These are phyloP conservation scores for Hormaphis cornu DNA, from an alignment of 1,140 invertebrate genomes.

Conservation along the genomic window DNA sequence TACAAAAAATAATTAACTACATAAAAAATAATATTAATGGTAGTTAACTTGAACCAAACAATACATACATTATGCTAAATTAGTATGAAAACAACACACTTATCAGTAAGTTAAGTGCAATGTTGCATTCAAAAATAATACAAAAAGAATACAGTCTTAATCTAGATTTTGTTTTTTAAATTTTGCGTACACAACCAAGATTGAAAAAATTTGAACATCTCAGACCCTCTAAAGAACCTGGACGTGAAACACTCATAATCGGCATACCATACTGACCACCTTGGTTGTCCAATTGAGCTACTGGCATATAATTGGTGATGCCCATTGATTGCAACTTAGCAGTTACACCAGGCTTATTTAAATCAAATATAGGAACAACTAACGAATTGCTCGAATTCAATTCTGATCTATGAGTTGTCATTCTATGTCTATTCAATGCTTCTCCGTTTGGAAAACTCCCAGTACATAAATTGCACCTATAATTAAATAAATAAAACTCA, in stretches of 20 bases:
- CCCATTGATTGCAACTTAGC: constrained; percentile 55
- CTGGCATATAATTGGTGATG: constrained; percentile 61
- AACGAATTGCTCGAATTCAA: constrained; percentile 46
- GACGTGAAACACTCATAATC: constrained; percentile 50
- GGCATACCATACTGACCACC: constrained; percentile 61
- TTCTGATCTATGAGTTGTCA: constrained; percentile 54
- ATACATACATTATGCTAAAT: background rate
- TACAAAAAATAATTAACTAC: too few relatives aligned
- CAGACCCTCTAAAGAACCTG: constrained; percentile 45
- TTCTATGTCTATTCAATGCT: constrained; percentile 57
- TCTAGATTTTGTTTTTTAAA: background rate
- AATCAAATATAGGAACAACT: constrained; percentile 61
- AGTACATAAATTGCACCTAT: constrained; percentile 59
- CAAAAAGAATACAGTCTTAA: background rate
- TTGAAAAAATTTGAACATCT: constrained; percentile 57
- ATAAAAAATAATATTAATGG: too few relatives aligned
- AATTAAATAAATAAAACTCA: too few relatives aligned
- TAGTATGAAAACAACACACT: too few relatives aligned
- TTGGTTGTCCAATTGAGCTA: constrained; percentile 53
- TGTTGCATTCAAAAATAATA: background rate
- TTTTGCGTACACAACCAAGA: constrained; percentile 46
- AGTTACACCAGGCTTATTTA: constrained; percentile 54
- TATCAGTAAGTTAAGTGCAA: background rate
- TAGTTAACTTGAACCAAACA: background rate
- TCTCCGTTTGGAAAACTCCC: constrained; percentile 58